Conservation (phyloP, 2,113 vertebrate genomes). For the Elaphurus davidianus region DNA sequence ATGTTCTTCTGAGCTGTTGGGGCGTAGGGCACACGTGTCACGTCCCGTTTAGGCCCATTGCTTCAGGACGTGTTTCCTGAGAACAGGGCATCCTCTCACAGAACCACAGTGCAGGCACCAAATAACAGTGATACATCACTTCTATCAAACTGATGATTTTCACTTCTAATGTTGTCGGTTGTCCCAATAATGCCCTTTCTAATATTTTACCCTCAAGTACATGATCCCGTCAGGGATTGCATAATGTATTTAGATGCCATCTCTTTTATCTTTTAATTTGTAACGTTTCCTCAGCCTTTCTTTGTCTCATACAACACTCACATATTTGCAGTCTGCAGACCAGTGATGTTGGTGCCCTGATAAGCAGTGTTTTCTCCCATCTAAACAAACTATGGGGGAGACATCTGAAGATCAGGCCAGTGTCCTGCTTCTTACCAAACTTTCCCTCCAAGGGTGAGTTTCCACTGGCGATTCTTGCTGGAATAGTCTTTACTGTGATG, state of each 20-base stretch:
- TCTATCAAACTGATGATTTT: neutral
- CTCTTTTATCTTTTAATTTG: neutral
- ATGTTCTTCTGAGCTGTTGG: neutral
- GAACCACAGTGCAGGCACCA: neutral
- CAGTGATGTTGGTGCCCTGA: neutral
- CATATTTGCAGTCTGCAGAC: neutral
- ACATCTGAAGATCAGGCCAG: neutral
- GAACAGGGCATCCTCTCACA: neutral
- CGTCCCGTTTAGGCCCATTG: neutral
- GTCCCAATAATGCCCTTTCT: neutral
- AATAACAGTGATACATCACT: neutral
- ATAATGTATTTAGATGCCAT: neutral
- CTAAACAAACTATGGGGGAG: neutral
- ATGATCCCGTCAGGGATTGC: neutral
- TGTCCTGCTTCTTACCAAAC: neutral
- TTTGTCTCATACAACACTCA: neutral
- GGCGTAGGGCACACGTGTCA: neutral
- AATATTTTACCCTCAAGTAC: neutral
- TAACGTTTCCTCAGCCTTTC: neutral
- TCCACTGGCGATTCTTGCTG: neutral
- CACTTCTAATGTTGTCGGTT: neutral
- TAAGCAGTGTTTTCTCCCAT: neutral
- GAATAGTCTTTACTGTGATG: neutral
- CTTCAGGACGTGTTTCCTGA: neutral
- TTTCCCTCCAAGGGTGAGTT: neutral